Base-by-base conservation (phyloP, 2,797 vertebrate genomes). In the Lagodon rhomboides region DNA sequence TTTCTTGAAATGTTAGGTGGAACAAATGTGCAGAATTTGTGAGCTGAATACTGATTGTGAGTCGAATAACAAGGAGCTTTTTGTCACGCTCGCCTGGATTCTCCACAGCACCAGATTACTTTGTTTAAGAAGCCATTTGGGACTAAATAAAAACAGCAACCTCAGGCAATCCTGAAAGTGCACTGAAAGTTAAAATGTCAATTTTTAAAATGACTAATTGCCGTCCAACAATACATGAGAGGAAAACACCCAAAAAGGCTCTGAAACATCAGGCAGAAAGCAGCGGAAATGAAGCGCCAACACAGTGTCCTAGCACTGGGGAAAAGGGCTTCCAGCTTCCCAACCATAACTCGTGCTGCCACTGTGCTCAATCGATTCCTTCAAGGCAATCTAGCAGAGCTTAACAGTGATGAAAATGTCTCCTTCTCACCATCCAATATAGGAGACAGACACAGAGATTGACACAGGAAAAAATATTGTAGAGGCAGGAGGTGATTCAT, bases 371-470 rank as follows among this genome's bases (percentile, higher is more conserved):
- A 87, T 89, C 72, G 56, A 87, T 92, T 80, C 53, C 75, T 85
- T 78, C 60, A 43, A 75, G 66, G 77, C 78, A 75, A 70, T 86
- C 74, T 41, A 64, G 59, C 75, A 65, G 60, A 74, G 68, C 49
- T 81, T 60, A 78, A 55, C 77, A 34, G 75, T 82, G 80, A 87
- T 78, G 71, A 80, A 87, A 84, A 74, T n/a, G 61, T 85, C 75
- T 76, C 27, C 49, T 70, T 86, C 73, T 59, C 22, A 18, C 63
- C 76, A 34, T 73, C 72, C 72, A 68, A 51, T 72, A 75, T 20
- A 41, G 68, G 27, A 75, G 56, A 77, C 53, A 1, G 63, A 62
- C 54, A 73, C 58, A 41, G 20, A 72, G 51, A 69, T 4, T 60
- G 61, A 84, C 69, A 69, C 65, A 54, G 71, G 72, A 63, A 50